These are phyloP conservation scores for Papilio demoleus DNA, from an alignment of 2,888 invertebrate genomes.

Conservation along the genomic window DNA sequence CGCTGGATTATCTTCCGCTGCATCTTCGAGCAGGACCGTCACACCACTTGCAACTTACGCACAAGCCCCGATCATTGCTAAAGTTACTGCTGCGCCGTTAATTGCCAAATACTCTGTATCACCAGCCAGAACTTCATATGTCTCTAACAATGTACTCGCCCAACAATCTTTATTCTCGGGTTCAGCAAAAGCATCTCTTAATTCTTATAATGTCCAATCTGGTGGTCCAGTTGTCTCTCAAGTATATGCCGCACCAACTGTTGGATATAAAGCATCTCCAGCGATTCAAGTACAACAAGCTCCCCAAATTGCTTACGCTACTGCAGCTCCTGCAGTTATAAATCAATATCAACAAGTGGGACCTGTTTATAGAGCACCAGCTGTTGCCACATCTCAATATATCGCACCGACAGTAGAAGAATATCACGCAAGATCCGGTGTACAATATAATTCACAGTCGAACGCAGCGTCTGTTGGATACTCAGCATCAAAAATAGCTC, in stretches of 20 bases:
- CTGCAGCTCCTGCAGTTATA: constrained; percentile 36
- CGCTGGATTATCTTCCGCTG: constrained; percentile 74
- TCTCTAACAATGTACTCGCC: constrained; percentile 65
- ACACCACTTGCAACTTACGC: constrained; percentile 74
- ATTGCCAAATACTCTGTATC: constrained; percentile 67
- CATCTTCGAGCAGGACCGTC: constrained; percentile 62
- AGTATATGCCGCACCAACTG: constrained; percentile 69
- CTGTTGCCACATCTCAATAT: constrained; percentile 46
- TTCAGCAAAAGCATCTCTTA: constrained; percentile 73
- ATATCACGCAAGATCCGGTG: constrained; percentile 46
- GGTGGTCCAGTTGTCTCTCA: constrained; percentile 77
- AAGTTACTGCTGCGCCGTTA: constrained; percentile 77
- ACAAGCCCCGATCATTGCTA: constrained; percentile 80
- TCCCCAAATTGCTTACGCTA: constrained; percentile 50
- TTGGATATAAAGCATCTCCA: constrained; percentile 69
- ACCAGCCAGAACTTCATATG: constrained; percentile 64
- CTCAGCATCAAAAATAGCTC: constrained; percentile 47
- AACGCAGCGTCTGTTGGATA: constrained; percentile 48
- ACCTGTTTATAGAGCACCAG: constrained; percentile 50
- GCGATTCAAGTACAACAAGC: constrained; percentile 61
- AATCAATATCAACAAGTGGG: constrained; percentile 56
- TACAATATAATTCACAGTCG: constrained; percentile 45
- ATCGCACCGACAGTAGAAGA: constrained; percentile 47
- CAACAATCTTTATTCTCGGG: constrained; percentile 64
- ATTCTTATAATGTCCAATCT: constrained; percentile 64